These are phyloP conservation scores for Papilio polytes DNA, from an alignment of 1,140 invertebrate species.

Conservation along the genomic window DNA sequence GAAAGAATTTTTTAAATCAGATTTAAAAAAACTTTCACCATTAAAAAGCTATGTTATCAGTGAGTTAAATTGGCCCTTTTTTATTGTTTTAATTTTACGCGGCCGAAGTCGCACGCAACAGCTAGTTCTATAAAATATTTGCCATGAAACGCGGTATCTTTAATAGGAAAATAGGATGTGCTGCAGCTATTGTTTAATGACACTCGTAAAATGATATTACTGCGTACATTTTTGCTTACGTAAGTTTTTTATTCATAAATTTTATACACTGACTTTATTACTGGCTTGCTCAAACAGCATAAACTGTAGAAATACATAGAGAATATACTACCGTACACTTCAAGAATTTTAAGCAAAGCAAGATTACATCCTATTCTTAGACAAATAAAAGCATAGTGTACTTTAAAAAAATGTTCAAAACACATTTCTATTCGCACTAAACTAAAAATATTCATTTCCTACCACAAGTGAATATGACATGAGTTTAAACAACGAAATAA, in stretches of 20 bases:
- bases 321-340: neutral
- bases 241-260: neutral
- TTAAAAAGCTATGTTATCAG: too few relatives aligned
- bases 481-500: neutral
- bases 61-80: too few relatives aligned
- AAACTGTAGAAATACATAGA: neutral
- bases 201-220: constrained; percentile 24
- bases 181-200: constrained; percentile 24
- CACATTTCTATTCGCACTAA: too few relatives aligned
- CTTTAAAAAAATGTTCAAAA: too few relatives aligned
- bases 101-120: too few relatives aligned
- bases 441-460: too few relatives aligned
- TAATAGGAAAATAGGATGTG: constrained; percentile 20
- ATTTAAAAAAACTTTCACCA: too few relatives aligned
- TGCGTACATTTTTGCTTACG: constrained; percentile 25
- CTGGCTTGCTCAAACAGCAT: neutral
- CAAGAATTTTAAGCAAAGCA: neutral
- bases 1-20: too few relatives aligned
- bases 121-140: neutral
- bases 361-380: neutral
- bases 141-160: neutral
- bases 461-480: too few relatives aligned
- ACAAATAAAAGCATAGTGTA: too few relatives aligned
- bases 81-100: too few relatives aligned
- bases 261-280: constrained; percentile 13